These are phyloP conservation scores for Phaenicophaeus curvirostris DNA, from an alignment of 2,797 vertebrate species.

Conservation along the genomic window DNA sequence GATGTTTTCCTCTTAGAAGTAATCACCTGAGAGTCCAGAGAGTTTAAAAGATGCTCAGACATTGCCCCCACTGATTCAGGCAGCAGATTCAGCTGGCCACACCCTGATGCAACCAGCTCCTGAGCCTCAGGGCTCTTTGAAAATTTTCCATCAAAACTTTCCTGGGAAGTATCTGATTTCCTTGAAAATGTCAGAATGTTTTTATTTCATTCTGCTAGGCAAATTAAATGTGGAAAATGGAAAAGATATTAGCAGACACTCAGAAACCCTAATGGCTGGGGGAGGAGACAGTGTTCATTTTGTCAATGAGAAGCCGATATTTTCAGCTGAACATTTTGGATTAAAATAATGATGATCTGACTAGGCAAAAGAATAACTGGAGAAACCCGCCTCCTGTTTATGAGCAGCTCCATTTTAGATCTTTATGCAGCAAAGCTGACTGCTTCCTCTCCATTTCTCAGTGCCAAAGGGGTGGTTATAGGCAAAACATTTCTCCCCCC, in stretches of 20 bases:
- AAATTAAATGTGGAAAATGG: conserved; percentile 22
- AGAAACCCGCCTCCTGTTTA: background rate
- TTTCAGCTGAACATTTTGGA: background rate
- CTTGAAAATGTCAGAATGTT: conserved; percentile 22
- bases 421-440: background rate
- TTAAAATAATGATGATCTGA: background rate
- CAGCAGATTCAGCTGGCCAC: background rate
- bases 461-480: background rate
- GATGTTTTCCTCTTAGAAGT: background rate
- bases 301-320: background rate
- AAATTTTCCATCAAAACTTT: conserved; percentile 50
- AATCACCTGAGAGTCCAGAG: background rate
- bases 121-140: background rate
- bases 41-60: background rate
- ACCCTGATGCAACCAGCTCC: background rate
- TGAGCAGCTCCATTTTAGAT: background rate
- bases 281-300: background rate
- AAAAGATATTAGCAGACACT: background rate
- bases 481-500: background rate
- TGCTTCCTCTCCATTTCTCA: background rate
- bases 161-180: conserved; percentile 12
- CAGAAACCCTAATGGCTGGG: background rate
- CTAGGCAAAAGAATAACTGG: background rate
- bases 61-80: background rate
- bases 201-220: conserved; percentile 24